Evolutionary conservation across 2,797 vertebrate genomes (phyloP), one percentile per base, ranked within the genome.

Genomic region (Clamator glandarius): DNA sequence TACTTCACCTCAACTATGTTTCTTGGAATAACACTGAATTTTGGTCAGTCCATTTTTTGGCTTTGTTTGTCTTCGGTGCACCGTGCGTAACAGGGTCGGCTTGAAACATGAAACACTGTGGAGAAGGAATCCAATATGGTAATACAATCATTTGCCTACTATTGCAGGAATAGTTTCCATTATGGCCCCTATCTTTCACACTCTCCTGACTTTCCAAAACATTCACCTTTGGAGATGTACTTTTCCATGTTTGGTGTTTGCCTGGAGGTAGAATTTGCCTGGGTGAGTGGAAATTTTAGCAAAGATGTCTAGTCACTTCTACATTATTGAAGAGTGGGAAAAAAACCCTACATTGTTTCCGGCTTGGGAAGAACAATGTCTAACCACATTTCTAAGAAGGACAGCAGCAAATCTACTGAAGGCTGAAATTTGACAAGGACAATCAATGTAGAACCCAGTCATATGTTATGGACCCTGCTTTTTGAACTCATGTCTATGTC

Each of bases 1-100:
- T 72, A 61, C 90, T 89, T 95, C 93, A 92, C 96, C 96, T 96
- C 96, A 96, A 95, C 87, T 96, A 96, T 96, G 95, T 66, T 62
- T 86, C 4, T 33, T 87, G 95, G 68, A 87, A 91, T 72, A 95
- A 89, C 92, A 89, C 2, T 74, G 89, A 85, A 93, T 95, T 95
- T 89, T 95, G 93, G 94, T 80, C 92, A 91, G 72, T 10, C 75
- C 92, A 44, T 57, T 39, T 87, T 63, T 50, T 92, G 96, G 92
- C 93, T 95, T 62, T 83, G 89, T 89, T 89, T 95, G 86, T 46
- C 93, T 94, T 84, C 4, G 25, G 89, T 92, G 78, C 79, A 75
- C 75, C 87, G 79, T 81, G 90, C 61, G 29, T 36, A 87, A 64
- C 82, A 68, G 91, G 31, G 50, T 57, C 91, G 90, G 90, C 93